Evolutionary conservation across 2,113 vertebrate genomes (phyloP).

Genomic region (Silurus asotus): DNA sequence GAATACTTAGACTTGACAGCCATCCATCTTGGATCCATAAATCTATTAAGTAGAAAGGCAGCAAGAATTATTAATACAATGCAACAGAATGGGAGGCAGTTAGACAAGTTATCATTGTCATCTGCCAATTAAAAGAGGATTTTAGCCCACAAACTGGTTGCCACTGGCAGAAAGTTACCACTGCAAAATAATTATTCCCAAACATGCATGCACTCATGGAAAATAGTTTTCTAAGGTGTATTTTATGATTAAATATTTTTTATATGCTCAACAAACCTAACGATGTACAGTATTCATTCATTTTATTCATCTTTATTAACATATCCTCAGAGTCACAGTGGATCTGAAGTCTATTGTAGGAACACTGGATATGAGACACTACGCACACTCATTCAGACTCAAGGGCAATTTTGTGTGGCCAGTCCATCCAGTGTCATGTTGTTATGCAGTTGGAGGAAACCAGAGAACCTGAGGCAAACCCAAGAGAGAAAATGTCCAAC

Average conservation of each 20-base stretch:
- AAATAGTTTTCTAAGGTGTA: neutral
- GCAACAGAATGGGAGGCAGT: neutral
- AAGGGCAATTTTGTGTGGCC: neutral
- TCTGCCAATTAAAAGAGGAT: neutral
- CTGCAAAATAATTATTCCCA: neutral
- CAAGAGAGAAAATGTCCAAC: neutral
- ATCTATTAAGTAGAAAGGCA: neutral
- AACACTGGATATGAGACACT: neutral
- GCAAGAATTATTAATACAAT: neutral
- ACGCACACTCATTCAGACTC: neutral
- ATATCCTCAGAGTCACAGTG: neutral
- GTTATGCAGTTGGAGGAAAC: neutral
- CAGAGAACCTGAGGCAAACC: neutral
- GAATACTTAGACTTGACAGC: neutral
- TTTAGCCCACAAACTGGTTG: neutral
- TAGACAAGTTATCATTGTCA: neutral
- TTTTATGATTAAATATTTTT: neutral
- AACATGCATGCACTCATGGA: neutral
- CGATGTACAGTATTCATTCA: neutral
- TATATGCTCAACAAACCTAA: neutral
- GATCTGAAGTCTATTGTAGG: neutral
- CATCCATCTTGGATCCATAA: neutral
- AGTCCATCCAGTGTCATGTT: neutral
- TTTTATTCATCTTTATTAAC: neutral
- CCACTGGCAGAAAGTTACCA: neutral